A percentile compares a stretch with the other conserved stretches of the same genome.
These are phyloP conservation scores for Steinernema khuongi DNA, from an alignment of 1,140 invertebrate species.

Conservation along the genomic window DNA sequence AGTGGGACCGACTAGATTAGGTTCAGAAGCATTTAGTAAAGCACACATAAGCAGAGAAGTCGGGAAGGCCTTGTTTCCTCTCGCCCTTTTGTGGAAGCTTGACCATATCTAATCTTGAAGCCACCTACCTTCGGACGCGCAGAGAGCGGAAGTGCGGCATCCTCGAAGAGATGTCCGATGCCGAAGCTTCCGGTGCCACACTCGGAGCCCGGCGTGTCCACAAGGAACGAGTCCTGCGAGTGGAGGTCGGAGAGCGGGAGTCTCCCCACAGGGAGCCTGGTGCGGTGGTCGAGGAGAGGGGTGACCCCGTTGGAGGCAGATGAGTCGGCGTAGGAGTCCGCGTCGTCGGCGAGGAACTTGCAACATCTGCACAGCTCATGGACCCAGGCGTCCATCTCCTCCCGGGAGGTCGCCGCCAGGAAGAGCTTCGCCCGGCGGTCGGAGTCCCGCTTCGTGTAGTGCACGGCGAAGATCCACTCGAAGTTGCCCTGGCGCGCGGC, in stretches of 20 bases:
- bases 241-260: background rate
- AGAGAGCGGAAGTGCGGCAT: background rate
- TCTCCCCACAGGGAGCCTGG: background rate
- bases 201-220: background rate
- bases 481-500: background rate
- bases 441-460: background rate
- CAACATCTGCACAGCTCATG: background rate
- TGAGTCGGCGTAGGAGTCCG: background rate
- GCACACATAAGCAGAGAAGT: background rate
- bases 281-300: background rate
- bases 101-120: background rate
- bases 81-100: no score
- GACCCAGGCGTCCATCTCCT: conserved; percentile 3
- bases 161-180: background rate
- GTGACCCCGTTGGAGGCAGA: background rate
- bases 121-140: background rate
- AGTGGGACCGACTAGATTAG: no score
- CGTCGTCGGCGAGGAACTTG: background rate
- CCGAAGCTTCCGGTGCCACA: background rate
- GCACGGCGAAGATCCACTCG: background rate
- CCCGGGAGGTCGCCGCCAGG: background rate
- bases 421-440: background rate
- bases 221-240: background rate
- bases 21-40: background rate
- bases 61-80: no score